These are phyloP conservation scores for Pinctada fucata DNA, from an alignment of 2,888 invertebrate genomes.

Conservation along the genomic window DNA sequence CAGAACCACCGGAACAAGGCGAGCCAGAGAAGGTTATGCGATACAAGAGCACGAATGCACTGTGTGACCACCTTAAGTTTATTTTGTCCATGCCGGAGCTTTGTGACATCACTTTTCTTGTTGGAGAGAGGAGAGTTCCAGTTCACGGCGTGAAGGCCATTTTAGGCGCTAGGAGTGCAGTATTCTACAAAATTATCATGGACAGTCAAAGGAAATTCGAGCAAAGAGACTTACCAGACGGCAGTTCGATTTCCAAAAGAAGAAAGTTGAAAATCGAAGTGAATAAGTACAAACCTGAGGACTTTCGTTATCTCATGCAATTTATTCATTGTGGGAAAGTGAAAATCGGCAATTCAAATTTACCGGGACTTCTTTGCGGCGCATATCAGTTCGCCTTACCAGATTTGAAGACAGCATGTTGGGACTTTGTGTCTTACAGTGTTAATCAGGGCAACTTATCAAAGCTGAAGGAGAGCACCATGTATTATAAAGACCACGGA, in stretches of 20 bases:
- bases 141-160: slow-evolving; percentile 21
- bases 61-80: slow-evolving; percentile 17
- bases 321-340: slow-evolving; percentile 25
- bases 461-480: not conserved
- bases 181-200: slow-evolving; percentile 15
- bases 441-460: not conserved
- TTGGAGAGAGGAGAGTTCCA: slow-evolving; percentile 21
- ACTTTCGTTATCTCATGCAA: slow-evolving; percentile 4
- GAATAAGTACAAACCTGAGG: slow-evolving; percentile 16
- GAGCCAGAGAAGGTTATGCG: slow-evolving; percentile 3
- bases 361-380: slow-evolving; percentile 18
- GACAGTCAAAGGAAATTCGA: slow-evolving; percentile 4
- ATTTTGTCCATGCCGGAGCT: slow-evolving; percentile 26
- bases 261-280: slow-evolving; percentile 15
- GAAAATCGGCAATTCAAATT: slow-evolving; percentile 8
- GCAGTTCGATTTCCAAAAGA: not conserved
- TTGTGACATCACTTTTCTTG: slow-evolving; percentile 25
- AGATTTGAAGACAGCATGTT: slow-evolving; percentile 19
- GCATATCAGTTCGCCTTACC: slow-evolving; percentile 19
- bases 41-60: slow-evolving; percentile 13
- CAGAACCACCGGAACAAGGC: not conserved
- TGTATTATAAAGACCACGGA: not conserved
- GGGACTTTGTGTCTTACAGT: slow-evolving; percentile 8
- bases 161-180: slow-evolving; percentile 12
- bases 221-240: not conserved